Conservation (phyloP, 2,888 invertebrate species). For the Cataglyphis altisquamis region DNA sequence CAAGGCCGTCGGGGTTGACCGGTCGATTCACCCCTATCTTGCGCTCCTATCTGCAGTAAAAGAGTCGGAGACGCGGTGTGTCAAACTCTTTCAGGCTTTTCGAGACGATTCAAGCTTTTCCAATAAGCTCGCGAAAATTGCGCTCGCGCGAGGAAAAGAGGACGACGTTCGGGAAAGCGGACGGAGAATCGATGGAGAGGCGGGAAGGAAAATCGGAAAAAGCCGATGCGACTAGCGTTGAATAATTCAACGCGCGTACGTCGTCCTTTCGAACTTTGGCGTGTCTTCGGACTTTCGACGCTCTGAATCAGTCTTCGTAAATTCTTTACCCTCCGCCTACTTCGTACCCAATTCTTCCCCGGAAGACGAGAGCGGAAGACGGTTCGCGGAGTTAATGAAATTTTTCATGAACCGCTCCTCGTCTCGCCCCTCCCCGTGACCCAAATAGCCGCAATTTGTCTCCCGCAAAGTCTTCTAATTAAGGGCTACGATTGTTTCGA, state of each 20-base stretch:
- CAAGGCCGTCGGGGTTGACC: constrained; percentile 40
- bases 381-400: constrained; percentile 60
- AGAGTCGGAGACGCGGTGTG: constrained; percentile 57
- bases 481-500: background rate
- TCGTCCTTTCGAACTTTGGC: constrained; percentile 52
- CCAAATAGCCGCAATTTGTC: constrained; percentile 26
- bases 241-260: constrained; percentile 70
- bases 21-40: constrained; percentile 50
- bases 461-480: constrained; percentile 33
- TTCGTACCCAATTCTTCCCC: constrained; percentile 3
- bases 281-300: constrained; percentile 64
- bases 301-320: constrained; percentile 66
- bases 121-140: constrained; percentile 73
- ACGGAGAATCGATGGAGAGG: constrained; percentile 13
- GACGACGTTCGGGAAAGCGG: constrained; percentile 6
- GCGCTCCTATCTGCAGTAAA: constrained; percentile 63
- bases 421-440: constrained; percentile 30
- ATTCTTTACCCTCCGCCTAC: constrained; percentile 60
- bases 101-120: constrained; percentile 67
- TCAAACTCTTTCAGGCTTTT: constrained; percentile 56
- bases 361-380: background rate
- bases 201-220: constrained; percentile 20
- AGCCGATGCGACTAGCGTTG: constrained; percentile 51
- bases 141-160: constrained; percentile 50
- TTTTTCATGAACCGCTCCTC: constrained; percentile 39